Evolutionary conservation across 2,888 invertebrate genomes (phyloP).

Genomic region (Gymnoscelis rufifasciata): DNA sequence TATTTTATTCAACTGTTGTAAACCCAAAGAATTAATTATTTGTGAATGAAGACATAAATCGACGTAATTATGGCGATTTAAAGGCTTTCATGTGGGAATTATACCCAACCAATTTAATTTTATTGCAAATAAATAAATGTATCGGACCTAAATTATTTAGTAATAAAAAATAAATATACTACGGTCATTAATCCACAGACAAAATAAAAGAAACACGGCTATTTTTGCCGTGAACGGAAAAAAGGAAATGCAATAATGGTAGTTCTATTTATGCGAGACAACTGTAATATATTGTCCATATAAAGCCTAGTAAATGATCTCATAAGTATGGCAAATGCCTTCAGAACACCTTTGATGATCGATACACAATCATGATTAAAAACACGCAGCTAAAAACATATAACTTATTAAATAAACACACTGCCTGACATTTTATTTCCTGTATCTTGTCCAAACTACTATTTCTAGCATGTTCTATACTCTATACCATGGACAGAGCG

Average conservation of each 20-base stretch:
- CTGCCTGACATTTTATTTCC: slow-evolving; percentile 7
- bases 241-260: slow-evolving; percentile 9
- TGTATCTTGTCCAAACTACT: slow-evolving; percentile 3
- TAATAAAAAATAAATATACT: not conserved
- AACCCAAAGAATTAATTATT: not conserved
- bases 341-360: slow-evolving; percentile 20
- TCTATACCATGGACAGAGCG: slow-evolving; percentile 8
- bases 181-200: not conserved
- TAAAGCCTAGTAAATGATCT: slow-evolving; percentile 17
- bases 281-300: slow-evolving; percentile 14
- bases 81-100: too few relatives aligned
- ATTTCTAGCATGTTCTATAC: not conserved
- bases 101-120: too few relatives aligned
- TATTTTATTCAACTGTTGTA: not conserved
- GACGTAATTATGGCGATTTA: too few relatives aligned
- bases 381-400: slow-evolving; percentile 10
- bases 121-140: too few relatives aligned
- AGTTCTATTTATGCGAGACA: slow-evolving; percentile 11
- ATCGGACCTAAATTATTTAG: too few relatives aligned
- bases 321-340: slow-evolving; percentile 11
- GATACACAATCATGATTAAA: slow-evolving; percentile 5
- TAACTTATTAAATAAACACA: slow-evolving; percentile 9
- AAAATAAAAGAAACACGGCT: not conserved
- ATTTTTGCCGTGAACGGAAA: not conserved
- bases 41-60: too few relatives aligned